These are phyloP conservation scores for Scaptomyza parva DNA, from an alignment of 2,888 invertebrate genomes.

Conservation along the genomic window DNA sequence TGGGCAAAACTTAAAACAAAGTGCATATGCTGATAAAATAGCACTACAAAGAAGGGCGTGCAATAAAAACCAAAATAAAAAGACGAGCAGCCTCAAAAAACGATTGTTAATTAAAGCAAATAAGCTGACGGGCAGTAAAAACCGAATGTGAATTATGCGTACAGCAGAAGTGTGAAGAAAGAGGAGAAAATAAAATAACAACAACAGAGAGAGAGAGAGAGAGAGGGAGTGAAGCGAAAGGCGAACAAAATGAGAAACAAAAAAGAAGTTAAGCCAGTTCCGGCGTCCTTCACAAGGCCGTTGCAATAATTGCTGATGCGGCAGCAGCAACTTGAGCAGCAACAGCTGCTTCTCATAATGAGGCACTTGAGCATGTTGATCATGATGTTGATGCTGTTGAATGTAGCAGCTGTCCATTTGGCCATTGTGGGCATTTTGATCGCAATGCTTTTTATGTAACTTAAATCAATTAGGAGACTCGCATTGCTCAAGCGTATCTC, in stretches of 20 bases:
- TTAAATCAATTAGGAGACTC: constrained; percentile 16
- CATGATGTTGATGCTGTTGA: not conserved
- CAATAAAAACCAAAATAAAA: constrained; percentile 35
- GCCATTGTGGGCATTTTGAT: constrained; percentile 17
- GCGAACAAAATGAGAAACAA: constrained; percentile 18
- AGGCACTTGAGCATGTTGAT: constrained; percentile 18
- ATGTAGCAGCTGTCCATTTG: constrained; percentile 44
- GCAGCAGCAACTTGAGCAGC: constrained; percentile 19
- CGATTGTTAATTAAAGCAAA: constrained; percentile 81
- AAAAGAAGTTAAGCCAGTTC: constrained; percentile 71
- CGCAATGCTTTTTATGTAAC: constrained; percentile 52
- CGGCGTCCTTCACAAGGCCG: constrained; percentile 83
- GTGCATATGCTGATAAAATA: constrained; percentile 58
- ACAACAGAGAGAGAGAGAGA: constrained; percentile 42
- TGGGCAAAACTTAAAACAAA: constrained; percentile 65
- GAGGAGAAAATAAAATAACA: constrained; percentile 23
- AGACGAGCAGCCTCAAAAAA: constrained; percentile 45
- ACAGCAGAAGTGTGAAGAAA: constrained; percentile 53
- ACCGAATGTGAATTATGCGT: constrained; percentile 71
- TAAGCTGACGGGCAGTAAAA: constrained; percentile 59
- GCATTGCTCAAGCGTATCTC: constrained; percentile 21
- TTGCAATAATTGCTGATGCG: constrained; percentile 59
- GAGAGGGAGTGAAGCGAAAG: constrained; percentile 49
- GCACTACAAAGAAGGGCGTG: constrained; percentile 39
- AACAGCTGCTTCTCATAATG: constrained; percentile 25